Percentiles rank a stretch among this genome's conserved stretches.
Evolutionary conservation across 1,140 invertebrate species (phyloP).

Genomic region (Microplitis mediator): DNA sequence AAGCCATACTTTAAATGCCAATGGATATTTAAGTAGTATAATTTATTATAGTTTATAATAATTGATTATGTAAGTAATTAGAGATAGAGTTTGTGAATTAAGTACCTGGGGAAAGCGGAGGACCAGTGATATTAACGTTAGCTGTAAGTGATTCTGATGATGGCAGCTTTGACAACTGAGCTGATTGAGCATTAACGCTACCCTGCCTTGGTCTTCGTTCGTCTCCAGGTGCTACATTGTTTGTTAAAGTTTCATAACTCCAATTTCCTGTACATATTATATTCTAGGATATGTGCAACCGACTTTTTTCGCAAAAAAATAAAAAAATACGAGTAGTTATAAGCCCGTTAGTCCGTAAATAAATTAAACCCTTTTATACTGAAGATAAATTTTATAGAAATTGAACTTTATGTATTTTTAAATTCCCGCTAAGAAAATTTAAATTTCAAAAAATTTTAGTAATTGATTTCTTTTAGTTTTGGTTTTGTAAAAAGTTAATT

Average conservation of each 20-base stretch:
- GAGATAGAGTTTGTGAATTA: slow-evolving; percentile 3
- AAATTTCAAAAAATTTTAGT: not conserved
- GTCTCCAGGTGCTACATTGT: slow-evolving; percentile 53
- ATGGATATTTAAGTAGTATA: slow-evolving; percentile 3
- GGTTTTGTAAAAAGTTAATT: too few relatives aligned
- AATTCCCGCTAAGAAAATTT: not conserved
- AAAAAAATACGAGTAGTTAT: not conserved
- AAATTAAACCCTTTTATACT: too few relatives aligned
- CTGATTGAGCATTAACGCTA: slow-evolving; percentile 52
- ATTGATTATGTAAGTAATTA: too few relatives aligned
- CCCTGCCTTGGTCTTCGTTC: slow-evolving; percentile 53
- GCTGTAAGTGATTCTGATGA: slow-evolving; percentile 56
- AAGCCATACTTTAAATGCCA: slow-evolving; percentile 34
- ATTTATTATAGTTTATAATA: not conserved
- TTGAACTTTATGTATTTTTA: too few relatives aligned
- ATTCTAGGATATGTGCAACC: slow-evolving; percentile 4
- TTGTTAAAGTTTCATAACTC: slow-evolving; percentile 30
- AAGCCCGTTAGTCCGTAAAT: too few relatives aligned
- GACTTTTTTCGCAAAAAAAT: not conserved
- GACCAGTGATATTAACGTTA: slow-evolving; percentile 50
- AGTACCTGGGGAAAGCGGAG: slow-evolving; percentile 59
- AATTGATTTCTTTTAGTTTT: not conserved
- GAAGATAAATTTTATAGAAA: too few relatives aligned
- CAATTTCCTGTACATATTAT: not conserved
- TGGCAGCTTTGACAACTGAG: slow-evolving; percentile 56